Percentiles rank a stretch among this genome's conserved stretches.
Evolutionary conservation across 2,888 invertebrate genomes (phyloP).

Genomic region (Cerceris rybyensis): DNA sequence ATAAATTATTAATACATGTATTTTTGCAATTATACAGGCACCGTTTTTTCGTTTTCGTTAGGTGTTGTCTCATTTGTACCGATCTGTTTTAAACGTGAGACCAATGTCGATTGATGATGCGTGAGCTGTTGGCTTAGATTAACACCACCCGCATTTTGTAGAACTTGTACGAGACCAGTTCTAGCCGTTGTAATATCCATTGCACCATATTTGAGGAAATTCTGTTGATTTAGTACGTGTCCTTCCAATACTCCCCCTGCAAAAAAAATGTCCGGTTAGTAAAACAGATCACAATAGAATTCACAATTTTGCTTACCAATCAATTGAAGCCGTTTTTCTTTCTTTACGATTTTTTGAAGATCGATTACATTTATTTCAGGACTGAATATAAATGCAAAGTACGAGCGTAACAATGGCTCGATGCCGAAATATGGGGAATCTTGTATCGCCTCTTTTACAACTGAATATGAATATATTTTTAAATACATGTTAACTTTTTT

Average conservation of each 20-base stretch:
- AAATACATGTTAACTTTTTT: constrained; percentile 87
- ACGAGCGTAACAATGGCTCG: constrained; percentile 85
- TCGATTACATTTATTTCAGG: constrained; percentile 85
- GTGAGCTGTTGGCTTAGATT: constrained; percentile 87
- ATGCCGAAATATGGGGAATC: constrained; percentile 88
- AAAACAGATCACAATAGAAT: background rate
- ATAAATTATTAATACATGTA: constrained; percentile 74
- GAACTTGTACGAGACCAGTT: constrained; percentile 87
- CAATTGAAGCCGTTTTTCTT: constrained; percentile 87
- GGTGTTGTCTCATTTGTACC: constrained; percentile 68
- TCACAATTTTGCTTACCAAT: constrained; percentile 83
- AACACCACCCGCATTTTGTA: constrained; percentile 87
- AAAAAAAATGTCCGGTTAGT: constrained; percentile 41
- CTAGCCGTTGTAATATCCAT: constrained; percentile 86
- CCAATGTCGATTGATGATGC: constrained; percentile 87
- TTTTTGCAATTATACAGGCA: constrained; percentile 70
- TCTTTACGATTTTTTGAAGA: constrained; percentile 87
- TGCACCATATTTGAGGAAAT: constrained; percentile 86
- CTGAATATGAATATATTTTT: constrained; percentile 86
- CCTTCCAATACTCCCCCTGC: constrained; percentile 90
- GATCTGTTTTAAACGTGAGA: constrained; percentile 85
- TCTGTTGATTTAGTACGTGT: constrained; percentile 86
- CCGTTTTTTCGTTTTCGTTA: constrained; percentile 66
- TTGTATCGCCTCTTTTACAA: constrained; percentile 86
- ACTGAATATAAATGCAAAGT: constrained; percentile 88